phyloP scores from a whole-genome alignment of 2,888 invertebrate species.

The Allygus modestus region DNA sequence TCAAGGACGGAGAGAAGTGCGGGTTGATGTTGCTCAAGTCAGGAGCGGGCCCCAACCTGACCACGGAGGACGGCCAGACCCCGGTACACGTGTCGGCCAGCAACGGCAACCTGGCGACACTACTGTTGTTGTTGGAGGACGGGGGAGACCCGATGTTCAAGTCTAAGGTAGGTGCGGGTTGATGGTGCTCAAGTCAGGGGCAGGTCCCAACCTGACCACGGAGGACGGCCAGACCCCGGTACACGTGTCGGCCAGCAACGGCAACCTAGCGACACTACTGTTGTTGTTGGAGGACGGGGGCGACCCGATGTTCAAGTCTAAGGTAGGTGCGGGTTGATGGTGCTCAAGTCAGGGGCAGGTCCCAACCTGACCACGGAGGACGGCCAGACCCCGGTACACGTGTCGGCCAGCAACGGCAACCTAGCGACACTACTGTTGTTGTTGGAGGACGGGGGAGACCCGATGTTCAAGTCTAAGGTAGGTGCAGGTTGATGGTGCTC shows the following conservation, averaged over 20 bases:
- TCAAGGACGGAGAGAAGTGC: slow-evolving; percentile 94
- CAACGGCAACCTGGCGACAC: slow-evolving; percentile 92
- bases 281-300: slow-evolving; percentile 96
- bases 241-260: slow-evolving; percentile 96
- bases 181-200: slow-evolving; percentile 98
- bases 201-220: slow-evolving; percentile 96
- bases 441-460: slow-evolving; percentile 96
- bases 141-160: slow-evolving; percentile 95
- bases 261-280: slow-evolving; percentile 91
- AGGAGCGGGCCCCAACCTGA: slow-evolving; percentile 97
- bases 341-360: slow-evolving; percentile 98
- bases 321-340: slow-evolving; percentile 89
- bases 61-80: slow-evolving; percentile 97
- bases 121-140: slow-evolving; percentile 92
- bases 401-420: slow-evolving; percentile 96
- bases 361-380: slow-evolving; percentile 97
- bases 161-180: slow-evolving; percentile 87
- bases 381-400: slow-evolving; percentile 98
- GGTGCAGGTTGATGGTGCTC: slow-evolving; percentile 88
- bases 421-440: slow-evolving; percentile 90
- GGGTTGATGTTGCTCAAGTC: slow-evolving; percentile 98
- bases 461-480: slow-evolving; percentile 94
- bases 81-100: slow-evolving; percentile 97
- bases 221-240: slow-evolving; percentile 98
- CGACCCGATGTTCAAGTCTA: slow-evolving; percentile 93